These are phyloP conservation scores for Gallinago media DNA, from an alignment of 2,113 vertebrate genomes.

Conservation along the genomic window DNA sequence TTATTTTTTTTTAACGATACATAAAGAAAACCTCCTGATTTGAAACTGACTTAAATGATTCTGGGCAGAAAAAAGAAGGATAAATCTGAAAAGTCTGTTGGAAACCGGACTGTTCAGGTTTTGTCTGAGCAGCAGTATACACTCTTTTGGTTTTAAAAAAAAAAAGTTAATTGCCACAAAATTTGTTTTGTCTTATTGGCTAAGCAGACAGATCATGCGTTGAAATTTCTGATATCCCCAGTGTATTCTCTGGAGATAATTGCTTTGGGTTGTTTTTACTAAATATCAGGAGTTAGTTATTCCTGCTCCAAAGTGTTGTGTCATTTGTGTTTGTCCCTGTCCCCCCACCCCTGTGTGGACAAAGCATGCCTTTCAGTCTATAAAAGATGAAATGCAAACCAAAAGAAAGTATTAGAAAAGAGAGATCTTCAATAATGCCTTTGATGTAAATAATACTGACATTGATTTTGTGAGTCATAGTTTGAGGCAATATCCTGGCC, in stretches of 20 bases:
- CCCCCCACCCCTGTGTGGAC: background rate
- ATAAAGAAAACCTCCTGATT: background rate
- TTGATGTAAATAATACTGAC: background rate
- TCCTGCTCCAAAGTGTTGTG: background rate
- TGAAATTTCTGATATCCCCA: background rate
- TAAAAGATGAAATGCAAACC: background rate
- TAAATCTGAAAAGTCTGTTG: background rate
- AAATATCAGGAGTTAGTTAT: background rate
- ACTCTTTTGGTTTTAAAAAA: background rate
- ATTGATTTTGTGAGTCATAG: background rate
- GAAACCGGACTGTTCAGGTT: background rate
- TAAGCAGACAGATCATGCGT: background rate
- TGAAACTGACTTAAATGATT: background rate
- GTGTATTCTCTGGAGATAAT: background rate
- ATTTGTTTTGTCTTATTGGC: background rate
- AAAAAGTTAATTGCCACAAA: background rate
- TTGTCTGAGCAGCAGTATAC: background rate
- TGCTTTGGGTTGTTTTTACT: background rate
- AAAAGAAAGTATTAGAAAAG: background rate
- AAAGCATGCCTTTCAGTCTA: background rate
- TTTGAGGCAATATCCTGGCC: background rate
- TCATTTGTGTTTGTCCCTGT: background rate
- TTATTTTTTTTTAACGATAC: background rate
- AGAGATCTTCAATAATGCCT: background rate
- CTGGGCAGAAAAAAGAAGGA: background rate